These are phyloP conservation scores for Erpetoichthys calabaricus DNA, from an alignment of 2,797 vertebrate genomes.

Conservation along the genomic window DNA sequence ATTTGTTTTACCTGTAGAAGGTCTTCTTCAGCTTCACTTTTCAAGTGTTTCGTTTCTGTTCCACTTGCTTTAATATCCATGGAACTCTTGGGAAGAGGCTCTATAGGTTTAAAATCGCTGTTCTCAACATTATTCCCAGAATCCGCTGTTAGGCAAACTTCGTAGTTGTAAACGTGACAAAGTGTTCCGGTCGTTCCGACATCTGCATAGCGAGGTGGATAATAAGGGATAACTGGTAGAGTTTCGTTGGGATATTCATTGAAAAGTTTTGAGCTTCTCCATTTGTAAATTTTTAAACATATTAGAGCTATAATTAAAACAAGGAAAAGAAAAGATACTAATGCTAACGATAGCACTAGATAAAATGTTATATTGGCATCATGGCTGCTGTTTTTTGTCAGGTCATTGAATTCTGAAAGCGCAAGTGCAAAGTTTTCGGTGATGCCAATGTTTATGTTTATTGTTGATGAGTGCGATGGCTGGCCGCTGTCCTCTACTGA, in stretches of 20 bases:
- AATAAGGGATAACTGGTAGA: no score
- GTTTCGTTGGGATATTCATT: no score
- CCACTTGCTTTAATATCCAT: no score
- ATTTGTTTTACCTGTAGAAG: no score
- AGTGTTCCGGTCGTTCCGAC: conserved; percentile 16
- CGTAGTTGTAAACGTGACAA: conserved; percentile 17
- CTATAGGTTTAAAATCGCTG: no score
- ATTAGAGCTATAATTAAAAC: conserved; percentile 1
- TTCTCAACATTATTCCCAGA: conserved; percentile 16
- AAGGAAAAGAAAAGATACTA: background rate
- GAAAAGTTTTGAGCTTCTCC: no score
- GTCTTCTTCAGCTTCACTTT: no score
- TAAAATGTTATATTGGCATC: background rate
- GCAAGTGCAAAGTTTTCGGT: conserved; percentile 29
- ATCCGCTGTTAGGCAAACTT: conserved; percentile 19
- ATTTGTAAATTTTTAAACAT: no score
- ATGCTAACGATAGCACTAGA: conserved; percentile 1
- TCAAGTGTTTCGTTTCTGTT: no score
- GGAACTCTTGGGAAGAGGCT: no score
- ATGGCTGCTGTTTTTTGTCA: background rate
- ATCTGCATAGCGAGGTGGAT: conserved; percentile 14
- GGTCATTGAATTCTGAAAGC: conserved; percentile 30
- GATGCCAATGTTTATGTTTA: conserved; percentile 32
- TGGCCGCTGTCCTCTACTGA: conserved; percentile 38
- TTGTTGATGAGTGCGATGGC: conserved; percentile 34